Evolutionary conservation across 2,113 vertebrate genomes (phyloP).

Genomic region (Pyrgilauda ruficollis): DNA sequence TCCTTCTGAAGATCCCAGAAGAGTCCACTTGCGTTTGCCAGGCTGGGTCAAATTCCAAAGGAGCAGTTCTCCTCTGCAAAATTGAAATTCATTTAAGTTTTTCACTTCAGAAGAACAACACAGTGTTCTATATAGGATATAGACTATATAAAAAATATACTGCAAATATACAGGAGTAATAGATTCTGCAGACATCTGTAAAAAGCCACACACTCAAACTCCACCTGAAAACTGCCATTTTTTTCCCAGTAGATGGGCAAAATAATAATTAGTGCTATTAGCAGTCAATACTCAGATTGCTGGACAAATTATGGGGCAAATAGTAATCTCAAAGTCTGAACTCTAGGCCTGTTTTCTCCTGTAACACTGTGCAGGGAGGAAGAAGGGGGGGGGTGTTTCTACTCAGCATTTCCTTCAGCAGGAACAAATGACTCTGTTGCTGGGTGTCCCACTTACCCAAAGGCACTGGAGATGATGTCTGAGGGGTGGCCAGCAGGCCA

Average conservation of each 20-base stretch:
- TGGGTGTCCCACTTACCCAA: constrained; percentile 77
- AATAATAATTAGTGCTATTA: background rate
- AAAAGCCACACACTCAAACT: background rate
- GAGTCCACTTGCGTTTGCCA: constrained; percentile 85
- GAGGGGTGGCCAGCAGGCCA: constrained; percentile 81
- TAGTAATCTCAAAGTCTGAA: background rate
- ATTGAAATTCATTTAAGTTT: background rate
- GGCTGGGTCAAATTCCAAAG: constrained; percentile 86
- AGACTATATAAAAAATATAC: background rate
- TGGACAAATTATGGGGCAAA: background rate
- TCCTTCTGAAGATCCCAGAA: constrained; percentile 84
- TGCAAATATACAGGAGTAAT: background rate
- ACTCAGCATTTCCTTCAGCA: background rate
- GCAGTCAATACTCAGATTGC: background rate
- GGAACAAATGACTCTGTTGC: background rate
- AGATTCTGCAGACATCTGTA: background rate
- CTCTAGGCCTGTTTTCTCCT: background rate
- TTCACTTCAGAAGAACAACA: background rate
- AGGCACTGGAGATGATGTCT: constrained; percentile 88
- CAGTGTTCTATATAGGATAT: no score
- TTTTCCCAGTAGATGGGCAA: background rate
- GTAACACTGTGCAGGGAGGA: background rate
- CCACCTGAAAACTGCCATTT: background rate
- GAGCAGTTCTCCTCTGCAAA: constrained; percentile 86
- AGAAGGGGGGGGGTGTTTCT: background rate